Conservation (phyloP, 2,113 vertebrate species). For the Xerus inauris region DNA sequence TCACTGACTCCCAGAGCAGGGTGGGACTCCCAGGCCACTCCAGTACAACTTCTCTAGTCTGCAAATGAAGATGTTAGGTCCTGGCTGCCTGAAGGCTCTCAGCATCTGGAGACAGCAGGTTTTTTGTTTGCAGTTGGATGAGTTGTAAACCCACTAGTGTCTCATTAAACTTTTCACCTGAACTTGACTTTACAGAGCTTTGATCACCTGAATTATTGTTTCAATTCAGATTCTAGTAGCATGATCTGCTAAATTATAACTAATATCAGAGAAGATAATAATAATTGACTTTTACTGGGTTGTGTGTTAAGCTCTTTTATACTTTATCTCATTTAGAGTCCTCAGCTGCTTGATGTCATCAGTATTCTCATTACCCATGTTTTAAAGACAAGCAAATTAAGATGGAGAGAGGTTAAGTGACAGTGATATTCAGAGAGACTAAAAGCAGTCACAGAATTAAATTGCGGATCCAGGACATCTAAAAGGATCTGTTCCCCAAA, state of each 20-base stretch:
- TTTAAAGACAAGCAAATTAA: constrained; percentile 35
- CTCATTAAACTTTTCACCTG: background rate
- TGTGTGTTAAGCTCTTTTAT: background rate
- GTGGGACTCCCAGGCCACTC: background rate
- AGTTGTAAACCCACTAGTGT: background rate
- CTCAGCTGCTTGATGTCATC: background rate
- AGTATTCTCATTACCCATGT: background rate
- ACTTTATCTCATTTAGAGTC: constrained; percentile 7
- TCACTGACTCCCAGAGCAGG: background rate
- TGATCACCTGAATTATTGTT: background rate
- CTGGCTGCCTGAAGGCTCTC: background rate
- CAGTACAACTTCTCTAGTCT: background rate
- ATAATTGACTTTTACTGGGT: background rate
- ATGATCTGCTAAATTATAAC: background rate
- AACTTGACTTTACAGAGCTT: background rate
- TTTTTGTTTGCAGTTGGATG: background rate
- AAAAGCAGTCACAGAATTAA: background rate
- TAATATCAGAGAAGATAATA: background rate
- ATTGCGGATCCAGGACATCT: background rate
- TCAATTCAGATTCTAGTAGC: background rate
- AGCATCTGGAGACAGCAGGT: background rate
- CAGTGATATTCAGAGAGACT: background rate
- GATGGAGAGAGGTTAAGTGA: background rate
- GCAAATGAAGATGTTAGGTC: background rate
- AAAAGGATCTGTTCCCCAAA: background rate